phyloP scores from a whole-genome alignment of 1,140 invertebrate genomes.

The Pteromalus puparum region DNA sequence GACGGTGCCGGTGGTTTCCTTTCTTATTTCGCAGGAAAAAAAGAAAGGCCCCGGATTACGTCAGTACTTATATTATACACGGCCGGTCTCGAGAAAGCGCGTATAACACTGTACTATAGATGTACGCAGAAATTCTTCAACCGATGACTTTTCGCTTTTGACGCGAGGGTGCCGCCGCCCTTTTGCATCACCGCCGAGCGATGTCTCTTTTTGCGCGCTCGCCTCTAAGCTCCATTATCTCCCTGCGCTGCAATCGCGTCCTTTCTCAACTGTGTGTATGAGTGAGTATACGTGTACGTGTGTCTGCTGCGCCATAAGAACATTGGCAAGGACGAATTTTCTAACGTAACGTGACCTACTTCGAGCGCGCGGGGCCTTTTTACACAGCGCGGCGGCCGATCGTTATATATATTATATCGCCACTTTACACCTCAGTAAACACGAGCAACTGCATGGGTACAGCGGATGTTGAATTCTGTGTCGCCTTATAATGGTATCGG shows the following conservation, averaged over 20 bases:
- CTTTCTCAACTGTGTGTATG: not conserved
- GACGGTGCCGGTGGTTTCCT: slow-evolving; percentile 37
- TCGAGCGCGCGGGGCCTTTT: not conserved
- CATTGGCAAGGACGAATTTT: slow-evolving; percentile 48
- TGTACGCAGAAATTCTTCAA: not conserved
- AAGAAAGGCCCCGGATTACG: slow-evolving; percentile 30
- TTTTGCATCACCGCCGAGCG: not conserved
- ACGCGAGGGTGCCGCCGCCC: not conserved
- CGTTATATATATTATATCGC: not conserved
- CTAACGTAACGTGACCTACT: slow-evolving; percentile 44
- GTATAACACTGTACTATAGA: not conserved
- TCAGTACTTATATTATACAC: not conserved
- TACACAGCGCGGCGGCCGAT: not conserved
- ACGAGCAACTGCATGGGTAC: not conserved
- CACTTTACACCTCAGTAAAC: slow-evolving; percentile 11
- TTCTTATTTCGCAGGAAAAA: slow-evolving; percentile 33
- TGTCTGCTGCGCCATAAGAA: slow-evolving; percentile 15
- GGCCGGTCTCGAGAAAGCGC: not conserved
- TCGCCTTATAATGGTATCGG: too few species aligned
- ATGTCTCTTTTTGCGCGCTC: not conserved
- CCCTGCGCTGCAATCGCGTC: not conserved
- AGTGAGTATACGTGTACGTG: not conserved
- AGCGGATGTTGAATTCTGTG: too few species aligned
- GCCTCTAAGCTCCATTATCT: not conserved
- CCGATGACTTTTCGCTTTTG: not conserved